phyloP scores from a whole-genome alignment of 2,888 invertebrate genomes.

The Sinelater perroti region DNA sequence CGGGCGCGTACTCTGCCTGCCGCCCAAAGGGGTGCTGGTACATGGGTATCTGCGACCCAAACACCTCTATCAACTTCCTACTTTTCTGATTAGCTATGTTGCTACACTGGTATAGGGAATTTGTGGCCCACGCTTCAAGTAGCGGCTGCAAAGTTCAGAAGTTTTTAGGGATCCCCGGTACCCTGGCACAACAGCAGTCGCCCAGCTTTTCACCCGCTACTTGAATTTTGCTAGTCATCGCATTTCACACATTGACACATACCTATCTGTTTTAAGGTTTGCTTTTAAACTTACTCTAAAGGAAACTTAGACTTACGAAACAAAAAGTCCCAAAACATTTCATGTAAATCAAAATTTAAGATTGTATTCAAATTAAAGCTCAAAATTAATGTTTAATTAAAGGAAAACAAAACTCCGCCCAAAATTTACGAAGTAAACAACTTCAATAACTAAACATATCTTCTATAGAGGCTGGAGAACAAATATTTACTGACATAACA shows the following conservation, averaged over 20 bases:
- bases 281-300: no score
- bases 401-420: no score
- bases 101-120: slow-evolving; percentile 39
- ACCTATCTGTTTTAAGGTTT: not conserved
- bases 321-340: no score
- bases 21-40: slow-evolving; percentile 69
- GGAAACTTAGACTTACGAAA: no score
- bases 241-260: slow-evolving; percentile 27
- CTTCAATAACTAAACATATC: no score
- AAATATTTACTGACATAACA: no score
- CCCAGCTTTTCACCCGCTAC: slow-evolving; percentile 32
- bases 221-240: slow-evolving; percentile 28
- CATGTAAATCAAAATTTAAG: no score
- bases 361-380: no score
- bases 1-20: slow-evolving; percentile 60
- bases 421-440: no score
- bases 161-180: not conserved
- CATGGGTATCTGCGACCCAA: slow-evolving; percentile 69
- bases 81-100: slow-evolving; percentile 36
- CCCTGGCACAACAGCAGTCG: not conserved
- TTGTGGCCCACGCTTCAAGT: slow-evolving; percentile 34
- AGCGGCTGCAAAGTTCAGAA: slow-evolving; percentile 33
- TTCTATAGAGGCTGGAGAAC: no score
- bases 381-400: no score
- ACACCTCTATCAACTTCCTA: slow-evolving; percentile 50